Evolutionary conservation across 2,888 invertebrate species (phyloP), one percentile per base, ranked within the genome.

Genomic region (Eulithis testata): DNA sequence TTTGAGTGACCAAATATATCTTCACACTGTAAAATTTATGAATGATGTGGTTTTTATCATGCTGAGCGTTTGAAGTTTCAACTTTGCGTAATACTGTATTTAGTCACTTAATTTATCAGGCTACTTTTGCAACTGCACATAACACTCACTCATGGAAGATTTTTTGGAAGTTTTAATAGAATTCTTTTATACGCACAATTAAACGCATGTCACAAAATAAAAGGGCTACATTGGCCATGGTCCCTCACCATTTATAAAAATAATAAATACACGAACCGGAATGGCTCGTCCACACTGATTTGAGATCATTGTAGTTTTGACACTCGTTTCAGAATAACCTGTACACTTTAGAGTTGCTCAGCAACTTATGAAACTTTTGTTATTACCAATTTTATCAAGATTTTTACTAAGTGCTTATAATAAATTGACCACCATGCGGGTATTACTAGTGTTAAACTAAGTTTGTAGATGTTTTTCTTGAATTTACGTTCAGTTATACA

Each of bases 241-340:
- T 70, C 74, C 73, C 73, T 69, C 68, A 64, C 68, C 68, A 58
- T 68, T 66, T 45, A 58, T 63, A 66, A 66, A 63, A 65, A 67
- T 56, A 31, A 65, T 64, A 66, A 31, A 65, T 68, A 66, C 47
- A 63, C 47, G 4, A 49, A 62, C 21, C 63, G 69, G 71, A 74
- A 70, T 72, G 58, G 27, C 69, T 69, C 73, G 71, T 50, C 73
- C 73, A 69, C 68, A 55, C 27, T 12, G 9, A 66, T 55, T 58
- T 21, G 43, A 53, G 27, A 54, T 53, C 57, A 52, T 54, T 45
- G 11, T 47, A 21, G 5, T 60, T 55, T 55, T 43, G 45, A 51
- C 12, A 27, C 5, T 44, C 47, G 27, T 7, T 43, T 47, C 45
- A 56, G 27, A 36, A 56, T 11, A 11, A n/a, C 37, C 40, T 50